Percentiles rank a stretch among this genome's conserved stretches.
These are phyloP conservation scores for Chloroceryle amazona DNA, from an alignment of 2,797 vertebrate species.

Conservation along the genomic window DNA sequence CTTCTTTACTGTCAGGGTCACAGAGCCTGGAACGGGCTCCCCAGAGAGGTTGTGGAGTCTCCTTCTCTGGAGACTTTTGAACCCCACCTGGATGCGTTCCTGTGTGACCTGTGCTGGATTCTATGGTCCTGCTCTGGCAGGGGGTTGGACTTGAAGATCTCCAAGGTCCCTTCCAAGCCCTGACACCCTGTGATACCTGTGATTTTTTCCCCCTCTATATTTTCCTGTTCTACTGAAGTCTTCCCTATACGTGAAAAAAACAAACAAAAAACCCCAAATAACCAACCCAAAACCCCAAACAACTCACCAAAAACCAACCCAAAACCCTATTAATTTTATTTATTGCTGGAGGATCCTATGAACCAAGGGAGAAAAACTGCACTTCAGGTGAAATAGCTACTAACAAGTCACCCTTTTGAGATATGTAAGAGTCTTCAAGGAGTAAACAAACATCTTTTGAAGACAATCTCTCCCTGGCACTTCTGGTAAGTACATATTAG, in stretches of 20 bases:
- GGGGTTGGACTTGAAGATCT: too few species aligned
- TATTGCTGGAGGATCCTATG: neutral
- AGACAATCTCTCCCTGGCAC: neutral
- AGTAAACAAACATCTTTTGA: neutral
- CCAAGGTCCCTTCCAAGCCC: too few species aligned
- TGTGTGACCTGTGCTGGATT: too few species aligned
- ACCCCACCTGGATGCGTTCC: too few species aligned
- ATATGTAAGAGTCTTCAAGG: neutral
- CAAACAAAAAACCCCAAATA: accelerated
- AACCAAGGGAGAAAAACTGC: neutral
- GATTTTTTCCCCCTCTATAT: neutral
- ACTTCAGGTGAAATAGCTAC: neutral
- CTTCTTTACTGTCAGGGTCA: too few species aligned
- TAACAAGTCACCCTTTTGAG: neutral
- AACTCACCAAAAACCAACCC: neutral
- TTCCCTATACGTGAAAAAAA: neutral
- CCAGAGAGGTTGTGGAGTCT: too few species aligned
- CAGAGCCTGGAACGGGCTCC: too few species aligned
- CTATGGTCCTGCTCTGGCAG: too few species aligned
- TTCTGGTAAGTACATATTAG: neutral
- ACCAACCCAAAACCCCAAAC: too few species aligned
- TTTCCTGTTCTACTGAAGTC: neutral
- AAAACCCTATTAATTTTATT: neutral
- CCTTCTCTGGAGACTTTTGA: too few species aligned
- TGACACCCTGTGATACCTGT: too few species aligned